Base-by-base conservation (phyloP, 1,140 invertebrate species). In the Trichonephila clavata region DNA sequence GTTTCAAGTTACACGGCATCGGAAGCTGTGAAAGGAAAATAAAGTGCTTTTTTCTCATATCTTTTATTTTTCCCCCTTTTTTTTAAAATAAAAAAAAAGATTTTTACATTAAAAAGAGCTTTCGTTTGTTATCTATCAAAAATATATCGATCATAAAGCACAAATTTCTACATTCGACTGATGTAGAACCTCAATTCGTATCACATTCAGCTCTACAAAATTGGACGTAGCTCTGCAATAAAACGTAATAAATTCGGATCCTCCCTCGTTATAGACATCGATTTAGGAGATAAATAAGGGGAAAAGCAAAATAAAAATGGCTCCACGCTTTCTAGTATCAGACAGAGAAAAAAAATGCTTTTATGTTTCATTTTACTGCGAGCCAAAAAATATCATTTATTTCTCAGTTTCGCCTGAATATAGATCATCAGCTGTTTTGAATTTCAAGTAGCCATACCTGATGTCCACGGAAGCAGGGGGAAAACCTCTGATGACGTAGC, bases 191-290 rank as follows among this genome's bases (percentile, higher is more conserved):
- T 39, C 24, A 63, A 63, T 63, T 32, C 86, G 43, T 21, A 87
- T 61, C 86, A 18, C 86, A 87, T 87, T 87, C 43, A 60, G 39
- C 4, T 61, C 39, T 65, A 39, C 21, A n/a, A 89, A 89, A 89
- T 89, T 89, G 87, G 87, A 89, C 65, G n/a, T 50, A 50, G 20
- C 65, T 8, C 63, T 21, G 87, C 87, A 89, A 89, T 89, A 89
- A 89, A 89, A 89, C 20, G 87, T 60, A 50, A 89, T 89, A 68
- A 68, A 89, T 89, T 89, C 39, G 32, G 87, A 50, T 59, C 87
- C 86, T 77, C 65, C 87, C 65, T 89, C 87, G 87, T 89, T 89
- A 89, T 43, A 65, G 86, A 27, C 87, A 71, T 8, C 63, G 43
- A 87, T 63, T 63, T 61, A n/a, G 59, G 43, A 71, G 20, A 77